Evolutionary conservation across 2,797 vertebrate species (phyloP), one percentile per base, ranked within the genome.

Genomic region (Balearica regulorum): DNA sequence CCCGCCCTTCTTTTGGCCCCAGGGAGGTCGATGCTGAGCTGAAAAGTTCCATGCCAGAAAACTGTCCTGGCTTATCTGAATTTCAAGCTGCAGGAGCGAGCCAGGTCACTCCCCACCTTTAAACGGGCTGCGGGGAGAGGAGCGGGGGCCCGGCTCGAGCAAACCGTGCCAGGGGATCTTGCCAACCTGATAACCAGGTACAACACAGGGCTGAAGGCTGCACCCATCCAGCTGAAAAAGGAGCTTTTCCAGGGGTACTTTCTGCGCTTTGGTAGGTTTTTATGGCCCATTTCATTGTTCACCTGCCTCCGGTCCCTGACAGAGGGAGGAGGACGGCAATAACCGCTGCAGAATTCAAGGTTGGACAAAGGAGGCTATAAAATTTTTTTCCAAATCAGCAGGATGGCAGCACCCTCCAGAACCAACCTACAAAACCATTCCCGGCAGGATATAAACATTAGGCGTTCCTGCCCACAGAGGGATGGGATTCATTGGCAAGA

Each of bases 71-170:
- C 35, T 49, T 8, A 55, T 94, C 94, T 26, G 64, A 72, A 33
- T 76, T 91, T 87, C 96, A 87, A 28, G 48, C 87, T 81, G 95
- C 90, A 82, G 94, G 93, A 96, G 93, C 46, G 71, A 96, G 91
- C 86, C 66, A 80, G 89, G 90, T 89, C 90, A 17, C 28, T 71
- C 44, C 65, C 90, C 61, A 73, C 94, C 94, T 77, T 33, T 81
- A 90, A 83, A 78, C 18, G 72, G 83, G 96, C 90, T 86, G 97
- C 90, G 87, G 90, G 96, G 95, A 93, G 94, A 79, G 93, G 89
- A 95, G 96, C 73, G 29, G 91, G 96, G 76, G 93, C 81, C 70
- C 5, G 89, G 89, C 85, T 68, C 83, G 3, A 43, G 58, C 64
- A 93, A 72, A 70, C 89, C 64, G 44, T 57, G 90, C 87, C 75